Evolutionary conservation across 1,140 invertebrate species (phyloP).

Genomic region (Ceratoteleas bidentatus): DNA sequence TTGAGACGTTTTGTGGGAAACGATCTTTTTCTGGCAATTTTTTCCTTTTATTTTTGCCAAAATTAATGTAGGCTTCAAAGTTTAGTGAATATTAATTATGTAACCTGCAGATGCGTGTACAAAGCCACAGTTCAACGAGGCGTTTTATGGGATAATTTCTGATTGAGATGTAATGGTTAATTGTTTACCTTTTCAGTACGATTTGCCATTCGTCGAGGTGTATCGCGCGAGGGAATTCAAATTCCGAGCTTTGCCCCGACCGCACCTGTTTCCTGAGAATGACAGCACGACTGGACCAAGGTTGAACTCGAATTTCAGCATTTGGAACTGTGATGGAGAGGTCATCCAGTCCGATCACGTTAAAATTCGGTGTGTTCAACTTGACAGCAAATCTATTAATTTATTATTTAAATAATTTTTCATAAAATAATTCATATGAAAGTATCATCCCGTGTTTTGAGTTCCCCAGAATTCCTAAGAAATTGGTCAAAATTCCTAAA

Average conservation of each 20-base stretch:
- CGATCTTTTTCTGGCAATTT: no score
- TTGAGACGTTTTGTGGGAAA: no score
- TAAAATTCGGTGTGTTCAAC: slow-evolving; percentile 84
- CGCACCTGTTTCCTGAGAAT: slow-evolving; percentile 66
- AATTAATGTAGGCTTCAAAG: neutral
- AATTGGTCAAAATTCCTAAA: no score
- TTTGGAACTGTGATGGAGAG: slow-evolving; percentile 95
- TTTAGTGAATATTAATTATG: neutral
- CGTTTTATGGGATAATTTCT: neutral
- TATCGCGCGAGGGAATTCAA: slow-evolving; percentile 88
- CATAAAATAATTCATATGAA: no score
- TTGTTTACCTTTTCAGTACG: slow-evolving; percentile 82
- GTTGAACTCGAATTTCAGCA: slow-evolving; percentile 80
- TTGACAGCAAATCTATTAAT: no score
- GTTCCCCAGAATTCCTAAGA: no score
- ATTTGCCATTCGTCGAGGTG: slow-evolving; percentile 90
- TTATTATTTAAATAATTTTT: neutral
- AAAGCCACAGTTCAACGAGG: neutral
- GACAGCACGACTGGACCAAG: slow-evolving; percentile 68
- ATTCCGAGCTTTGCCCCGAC: slow-evolving; percentile 83
- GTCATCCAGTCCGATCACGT: slow-evolving; percentile 86
- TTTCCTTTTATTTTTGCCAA: neutral
- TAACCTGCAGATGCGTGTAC: neutral
- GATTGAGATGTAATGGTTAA: neutral
- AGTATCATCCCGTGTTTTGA: no score